phyloP scores from a whole-genome alignment of 2,113 vertebrate species.

The Capreolus pygargus region DNA sequence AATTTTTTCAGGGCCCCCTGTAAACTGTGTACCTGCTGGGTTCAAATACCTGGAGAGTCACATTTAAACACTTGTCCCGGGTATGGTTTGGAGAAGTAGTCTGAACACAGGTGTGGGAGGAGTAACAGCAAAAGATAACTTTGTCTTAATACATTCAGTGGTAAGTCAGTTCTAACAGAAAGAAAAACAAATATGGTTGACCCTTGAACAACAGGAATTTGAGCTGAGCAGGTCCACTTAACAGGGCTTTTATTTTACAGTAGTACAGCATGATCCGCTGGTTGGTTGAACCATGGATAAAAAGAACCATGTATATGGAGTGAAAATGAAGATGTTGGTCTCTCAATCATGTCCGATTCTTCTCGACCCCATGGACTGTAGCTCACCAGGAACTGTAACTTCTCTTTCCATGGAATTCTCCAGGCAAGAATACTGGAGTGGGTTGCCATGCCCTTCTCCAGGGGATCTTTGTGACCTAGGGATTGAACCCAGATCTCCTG shows the following conservation, averaged over 20 bases:
- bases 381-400: background rate
- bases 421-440: background rate
- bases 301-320: background rate
- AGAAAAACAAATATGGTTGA: background rate
- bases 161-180: background rate
- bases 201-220: background rate
- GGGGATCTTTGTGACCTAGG: background rate
- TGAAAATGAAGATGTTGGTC: background rate
- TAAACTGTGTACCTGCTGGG: background rate
- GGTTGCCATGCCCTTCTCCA: background rate
- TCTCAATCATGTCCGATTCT: accelerated
- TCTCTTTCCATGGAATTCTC: background rate
- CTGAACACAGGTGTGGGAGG: background rate
- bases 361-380: background rate
- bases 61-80: background rate
- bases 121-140: background rate
- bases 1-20: background rate
- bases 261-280: background rate
- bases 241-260: background rate
- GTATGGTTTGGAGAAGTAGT: background rate
- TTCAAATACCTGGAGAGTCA: background rate
- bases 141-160: background rate
- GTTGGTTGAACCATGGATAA: background rate
- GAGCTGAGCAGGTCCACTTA: background rate
- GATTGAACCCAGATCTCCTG: background rate